phyloP scores from a whole-genome alignment of 2,113 vertebrate genomes.

The Microcebus murinus region DNA sequence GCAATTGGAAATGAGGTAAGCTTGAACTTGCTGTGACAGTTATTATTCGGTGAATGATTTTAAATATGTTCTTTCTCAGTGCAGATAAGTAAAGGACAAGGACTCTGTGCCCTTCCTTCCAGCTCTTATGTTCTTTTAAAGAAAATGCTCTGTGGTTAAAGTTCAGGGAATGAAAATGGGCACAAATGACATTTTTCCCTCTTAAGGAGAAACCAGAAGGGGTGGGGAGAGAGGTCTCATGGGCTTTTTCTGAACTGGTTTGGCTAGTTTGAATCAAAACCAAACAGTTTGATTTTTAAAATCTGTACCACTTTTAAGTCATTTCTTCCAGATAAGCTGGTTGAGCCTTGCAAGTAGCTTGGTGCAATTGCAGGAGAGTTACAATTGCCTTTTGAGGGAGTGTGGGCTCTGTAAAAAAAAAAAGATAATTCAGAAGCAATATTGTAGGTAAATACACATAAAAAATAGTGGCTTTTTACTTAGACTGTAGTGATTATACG shows the following conservation, averaged over 20 bases:
- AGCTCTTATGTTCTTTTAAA: not conserved
- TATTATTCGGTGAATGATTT: not conserved
- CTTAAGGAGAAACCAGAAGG: not conserved
- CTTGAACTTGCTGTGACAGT: not conserved
- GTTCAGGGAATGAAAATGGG: not conserved
- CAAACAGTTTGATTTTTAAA: conserved; percentile 27
- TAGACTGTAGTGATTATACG: conserved; percentile 19
- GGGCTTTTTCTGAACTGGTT: conserved; percentile 46
- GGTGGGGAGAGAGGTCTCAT: not conserved
- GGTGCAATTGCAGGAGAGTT: not conserved
- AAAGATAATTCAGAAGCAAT: conserved; percentile 11
- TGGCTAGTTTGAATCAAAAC: conserved; percentile 49
- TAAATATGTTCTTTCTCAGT: not conserved
- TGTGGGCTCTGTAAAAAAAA: not conserved
- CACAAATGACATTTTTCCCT: not conserved
- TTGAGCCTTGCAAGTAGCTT: not conserved
- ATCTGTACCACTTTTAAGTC: conserved; percentile 43
- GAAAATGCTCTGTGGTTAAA: not conserved
- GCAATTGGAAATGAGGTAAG: conserved; percentile 61
- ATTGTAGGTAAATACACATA: conserved; percentile 33
- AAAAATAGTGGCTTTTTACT: conserved; percentile 39
- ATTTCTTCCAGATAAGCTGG: conserved; percentile 9
- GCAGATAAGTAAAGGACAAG: not conserved
- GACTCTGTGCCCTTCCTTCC: not conserved
- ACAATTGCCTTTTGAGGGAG: not conserved